Evolutionary conservation across 2,797 vertebrate species (phyloP).

Genomic region (Garrulus glandarius): DNA sequence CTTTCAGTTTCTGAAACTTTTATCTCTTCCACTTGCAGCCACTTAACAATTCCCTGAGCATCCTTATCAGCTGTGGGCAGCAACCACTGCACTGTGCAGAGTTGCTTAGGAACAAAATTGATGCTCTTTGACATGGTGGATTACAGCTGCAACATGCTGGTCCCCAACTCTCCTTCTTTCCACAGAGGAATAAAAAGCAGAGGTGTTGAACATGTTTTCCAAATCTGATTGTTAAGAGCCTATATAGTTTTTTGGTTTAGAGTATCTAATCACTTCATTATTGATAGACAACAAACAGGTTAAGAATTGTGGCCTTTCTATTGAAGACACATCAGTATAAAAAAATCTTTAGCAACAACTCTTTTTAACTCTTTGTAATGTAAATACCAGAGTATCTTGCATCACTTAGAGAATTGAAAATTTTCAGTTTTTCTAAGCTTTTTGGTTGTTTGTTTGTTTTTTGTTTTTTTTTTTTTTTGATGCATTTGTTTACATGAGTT

Average conservation of each 20-base stretch:
- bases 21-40: background rate
- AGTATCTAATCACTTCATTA: background rate
- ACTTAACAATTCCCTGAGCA: constrained; percentile 28
- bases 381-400: background rate
- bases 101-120: constrained; percentile 62
- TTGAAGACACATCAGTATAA: background rate
- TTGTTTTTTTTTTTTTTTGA: background rate
- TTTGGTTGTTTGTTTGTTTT: background rate
- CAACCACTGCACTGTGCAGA: background rate
- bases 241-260: background rate
- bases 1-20: constrained; percentile 38
- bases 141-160: constrained; percentile 25
- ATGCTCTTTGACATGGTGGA: constrained; percentile 44
- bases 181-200: background rate
- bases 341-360: background rate
- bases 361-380: background rate
- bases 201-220: background rate
- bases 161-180: background rate
- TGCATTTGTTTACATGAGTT: background rate
- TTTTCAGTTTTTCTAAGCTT: background rate
- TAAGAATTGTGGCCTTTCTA: background rate
- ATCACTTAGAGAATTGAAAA: background rate
- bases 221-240: background rate
- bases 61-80: constrained; percentile 54
- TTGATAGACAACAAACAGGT: background rate